Evolutionary conservation across 2,888 invertebrate genomes (phyloP), one percentile per base, ranked within the genome.

Genomic region (Parnassius apollo): DNA sequence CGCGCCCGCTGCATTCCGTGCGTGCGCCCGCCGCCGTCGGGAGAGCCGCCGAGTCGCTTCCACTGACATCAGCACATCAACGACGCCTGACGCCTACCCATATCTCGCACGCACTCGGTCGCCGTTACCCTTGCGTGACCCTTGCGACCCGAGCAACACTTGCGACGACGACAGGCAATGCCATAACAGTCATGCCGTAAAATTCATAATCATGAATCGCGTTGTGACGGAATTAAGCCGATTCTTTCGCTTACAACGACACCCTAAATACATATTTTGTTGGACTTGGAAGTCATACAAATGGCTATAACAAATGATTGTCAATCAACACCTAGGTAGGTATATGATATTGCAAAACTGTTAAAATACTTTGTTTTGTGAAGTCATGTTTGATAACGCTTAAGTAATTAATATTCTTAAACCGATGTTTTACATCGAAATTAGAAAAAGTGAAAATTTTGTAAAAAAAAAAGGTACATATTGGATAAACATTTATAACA

Each of bases 91-190:
- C 59, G 80, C 82, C 83, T 76, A 80, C 80, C 80, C 80, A 72
- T 82, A 81, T 82, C 82, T 81, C 85, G 72, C 79, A 82, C 85
- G 72, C 79, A 78, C 85, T 77, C 80, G 75, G 75, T 75, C 75
- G 73, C 74, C 66, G 82, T 86, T 84, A 86, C 86, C 86, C 86
- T 83, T 81, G 82, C 76, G 73, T 86, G 86, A 86, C 87, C 86
- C 83, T 75, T 73, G 10, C 73, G 70, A 66, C 59, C 65, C 49
- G 66, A 71, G 71, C 74, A 75, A 9, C 63, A 45, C 42, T 46
- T 46, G 46, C 52, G 52, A 48, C 53, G 13, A 57, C 62, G 42
- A 50, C 48, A 51, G 22, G 11, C 12, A 10, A 51, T 51, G 51
- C 25, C 18, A 22, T 42, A 51, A 42, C 18, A 12, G 25, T 52